Base-by-base conservation (phyloP, 2,113 vertebrate species). In the Corythornis vintsioides region DNA sequence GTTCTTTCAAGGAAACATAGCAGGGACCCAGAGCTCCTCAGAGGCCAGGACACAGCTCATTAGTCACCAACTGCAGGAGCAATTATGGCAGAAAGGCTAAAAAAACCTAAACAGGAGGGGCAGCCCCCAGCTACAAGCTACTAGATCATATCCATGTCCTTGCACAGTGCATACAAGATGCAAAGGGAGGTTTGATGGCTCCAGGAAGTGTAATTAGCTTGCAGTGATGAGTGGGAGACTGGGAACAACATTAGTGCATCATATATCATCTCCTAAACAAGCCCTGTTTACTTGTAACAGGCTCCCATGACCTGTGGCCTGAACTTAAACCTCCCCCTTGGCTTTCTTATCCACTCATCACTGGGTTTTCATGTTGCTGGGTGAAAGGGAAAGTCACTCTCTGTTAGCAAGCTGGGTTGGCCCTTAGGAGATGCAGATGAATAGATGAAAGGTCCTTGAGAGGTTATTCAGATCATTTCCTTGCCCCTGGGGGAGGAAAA, bases 271-370 rank as follows among this genome's bases (percentile, higher is more conserved):
- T 74, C 66, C 48, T 59, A 89, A 92, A 88, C 19, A 28, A 91
- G 43, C 22, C 17, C 18, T 91, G 71, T 94, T 95, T 96, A 43
- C 79, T 83, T 76, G 24, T 66, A 50, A 73, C 59, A 57, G 74
- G 55, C 89, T 96, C 91, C 89, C 94, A 96, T 95, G 95, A 83
- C 75, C 93, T 16, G 9, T 47, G 71, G 38, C 63, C 86, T 87
- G 90, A 83, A 63, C 71, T 87, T 52, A 42, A 74, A 14, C 42
- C 74, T 65, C 59, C 42, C 20, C 7, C 63, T 71, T 47, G 50
- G 71, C 74, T 85, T 40, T 40, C 67, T 92, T 81, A 87, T 72
- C 86, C 81, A 2, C 84, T 79, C 81, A 60, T 76, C 86, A 66
- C 91, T 0, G 8, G 12, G 25, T 6, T 90, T 82, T 10, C 15